Base-by-base conservation (phyloP, 2,888 invertebrate genomes). In the Heliconius cydno region DNA sequence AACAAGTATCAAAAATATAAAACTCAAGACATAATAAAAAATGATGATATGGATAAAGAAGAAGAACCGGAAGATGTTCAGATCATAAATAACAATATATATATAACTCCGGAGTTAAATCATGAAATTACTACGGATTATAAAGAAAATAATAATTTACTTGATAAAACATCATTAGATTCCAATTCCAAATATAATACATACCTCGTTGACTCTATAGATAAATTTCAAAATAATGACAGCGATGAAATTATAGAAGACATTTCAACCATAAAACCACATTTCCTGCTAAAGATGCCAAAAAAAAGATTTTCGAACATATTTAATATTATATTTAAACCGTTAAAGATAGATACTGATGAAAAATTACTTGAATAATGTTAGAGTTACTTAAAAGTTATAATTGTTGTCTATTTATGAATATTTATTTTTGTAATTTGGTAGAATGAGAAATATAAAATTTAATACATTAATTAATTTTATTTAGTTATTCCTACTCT, bases 351-450 rank as follows among this genome's bases (percentile, higher is more conserved):
- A 71, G 81, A 76, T 63, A 67, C 67, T 30, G 83, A 85, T 1
- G 82, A 85, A 71, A 85, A 82, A 82, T 80, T 88, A 9, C 88
- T 87, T 65, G 86, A 87, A 83, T 88, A 85, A 83, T 57, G 30
- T 66, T 60, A n/a, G 19, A 70, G 65, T 78, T 83, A 79, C 76
- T 71, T 80, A 52, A 74, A 72, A 77, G 67, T 82, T 74, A 81
- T 80, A 76, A 65, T 76, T 79, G 46, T 82, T 81, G 34, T 67
- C 77, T 72, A 41, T 78, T 77, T 77, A 30, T 19, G 73, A 41
- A 34, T 57, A 38, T 73, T 67, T 72, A 68, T 76, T 80, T 22
- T 38, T 22, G 68, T 38, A n/a, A n/a, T 34, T 34, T 34, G 30
- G 13, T 66, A 38, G 12, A 38, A 9, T n/a, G 52, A 52, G 2